Evolutionary conservation across 2,888 invertebrate species (phyloP).

Genomic region (Dugesia japonica): DNA sequence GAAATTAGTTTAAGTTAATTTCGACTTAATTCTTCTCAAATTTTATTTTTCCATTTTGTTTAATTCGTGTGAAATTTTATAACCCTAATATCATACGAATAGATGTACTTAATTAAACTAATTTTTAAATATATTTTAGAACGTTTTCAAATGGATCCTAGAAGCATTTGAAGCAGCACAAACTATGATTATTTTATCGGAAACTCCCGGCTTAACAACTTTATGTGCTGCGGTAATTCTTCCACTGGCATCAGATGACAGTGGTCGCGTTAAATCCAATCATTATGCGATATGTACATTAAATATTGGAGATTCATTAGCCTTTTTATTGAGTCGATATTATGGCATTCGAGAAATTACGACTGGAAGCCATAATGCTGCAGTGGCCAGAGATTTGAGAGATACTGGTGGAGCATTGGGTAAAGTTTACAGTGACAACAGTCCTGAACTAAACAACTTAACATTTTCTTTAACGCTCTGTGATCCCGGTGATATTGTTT

Average conservation of each 20-base stretch:
- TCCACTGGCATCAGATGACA: conserved; percentile 38
- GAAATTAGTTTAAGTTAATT: too few relatives aligned
- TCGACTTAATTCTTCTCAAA: too few relatives aligned
- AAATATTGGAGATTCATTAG: conserved; percentile 72
- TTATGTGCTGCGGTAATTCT: conserved; percentile 62
- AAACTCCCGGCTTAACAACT: conserved; percentile 56
- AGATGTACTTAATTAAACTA: too few relatives aligned
- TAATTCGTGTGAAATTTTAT: too few relatives aligned
- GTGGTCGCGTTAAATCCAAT: not conserved
- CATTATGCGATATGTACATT: conserved; percentile 61
- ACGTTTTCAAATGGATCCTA: conserved; percentile 1
- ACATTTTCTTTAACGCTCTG: conserved; percentile 67
- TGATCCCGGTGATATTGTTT: conserved; percentile 65
- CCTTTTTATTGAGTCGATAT: conserved; percentile 62
- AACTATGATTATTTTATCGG: conserved; percentile 11
- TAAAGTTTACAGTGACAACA: conserved; percentile 64
- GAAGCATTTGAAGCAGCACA: not conserved
- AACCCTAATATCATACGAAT: too few relatives aligned
- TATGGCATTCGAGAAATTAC: conserved; percentile 67
- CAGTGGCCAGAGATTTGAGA: conserved; percentile 59
- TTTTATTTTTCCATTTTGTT: too few relatives aligned
- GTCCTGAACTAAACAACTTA: conserved; percentile 67
- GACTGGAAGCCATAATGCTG: conserved; percentile 49
- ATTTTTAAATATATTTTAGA: too few relatives aligned
- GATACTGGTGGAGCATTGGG: conserved; percentile 73